phyloP scores from a whole-genome alignment of 2,888 invertebrate genomes.

The Agapostemon virescens region DNA sequence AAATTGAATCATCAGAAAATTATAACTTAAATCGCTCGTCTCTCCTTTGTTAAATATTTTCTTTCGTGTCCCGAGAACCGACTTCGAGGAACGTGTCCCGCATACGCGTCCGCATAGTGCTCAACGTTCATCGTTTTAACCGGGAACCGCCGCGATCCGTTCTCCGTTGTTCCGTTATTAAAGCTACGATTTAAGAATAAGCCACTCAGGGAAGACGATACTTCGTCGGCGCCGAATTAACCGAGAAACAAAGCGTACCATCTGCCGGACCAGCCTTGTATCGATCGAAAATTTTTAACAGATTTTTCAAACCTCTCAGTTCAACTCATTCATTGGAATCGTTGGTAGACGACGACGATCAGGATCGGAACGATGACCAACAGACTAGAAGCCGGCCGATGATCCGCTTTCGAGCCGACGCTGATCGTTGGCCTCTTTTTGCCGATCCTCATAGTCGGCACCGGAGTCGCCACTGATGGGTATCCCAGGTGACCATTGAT shows the following conservation, averaged over 20 bases:
- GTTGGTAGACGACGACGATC: conserved; percentile 35
- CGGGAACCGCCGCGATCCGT: conserved; percentile 1
- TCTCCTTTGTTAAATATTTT: neutral
- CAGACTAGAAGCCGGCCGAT: neutral
- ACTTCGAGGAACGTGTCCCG: neutral
- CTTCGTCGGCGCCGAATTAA: conserved; percentile 45
- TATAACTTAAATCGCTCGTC: neutral
- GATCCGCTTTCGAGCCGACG: conserved; percentile 41
- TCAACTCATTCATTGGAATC: conserved; percentile 33
- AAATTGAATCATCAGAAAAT: neutral
- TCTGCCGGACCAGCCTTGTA: conserved; percentile 13
- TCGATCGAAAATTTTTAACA: conserved; percentile 25
- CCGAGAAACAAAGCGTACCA: conserved; percentile 32
- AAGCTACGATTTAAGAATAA: conserved; percentile 62
- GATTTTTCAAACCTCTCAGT: conserved; percentile 40
- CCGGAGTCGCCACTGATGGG: conserved; percentile 67
- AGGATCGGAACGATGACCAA: conserved; percentile 34
- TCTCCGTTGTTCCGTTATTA: conserved; percentile 25
- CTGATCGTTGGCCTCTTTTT: conserved; percentile 69
- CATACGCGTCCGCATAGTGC: conserved; percentile 1
- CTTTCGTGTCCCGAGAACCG: neutral
- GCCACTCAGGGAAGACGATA: conserved; percentile 66
- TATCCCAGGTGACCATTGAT: conserved; percentile 74
- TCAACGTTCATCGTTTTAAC: neutral
- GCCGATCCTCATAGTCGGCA: conserved; percentile 68